Conservation (phyloP, 2,113 vertebrate species). For the Heterotilapia buettikoferi region DNA sequence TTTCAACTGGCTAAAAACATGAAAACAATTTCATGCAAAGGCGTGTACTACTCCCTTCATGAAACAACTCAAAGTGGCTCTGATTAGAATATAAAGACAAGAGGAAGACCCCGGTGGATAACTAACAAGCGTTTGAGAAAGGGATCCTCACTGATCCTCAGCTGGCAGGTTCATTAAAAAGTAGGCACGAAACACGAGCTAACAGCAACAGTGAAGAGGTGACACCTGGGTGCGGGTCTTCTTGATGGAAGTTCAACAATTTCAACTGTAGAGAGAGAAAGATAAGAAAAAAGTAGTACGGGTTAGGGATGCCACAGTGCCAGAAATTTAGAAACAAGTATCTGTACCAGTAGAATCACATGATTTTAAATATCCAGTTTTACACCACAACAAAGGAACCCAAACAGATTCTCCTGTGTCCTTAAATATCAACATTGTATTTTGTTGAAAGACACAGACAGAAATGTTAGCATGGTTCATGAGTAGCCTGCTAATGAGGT, state of each 20-base stretch:
- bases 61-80: neutral
- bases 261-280: neutral
- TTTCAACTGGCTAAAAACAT: neutral
- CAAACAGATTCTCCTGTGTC: neutral
- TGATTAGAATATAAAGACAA: neutral
- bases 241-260: neutral
- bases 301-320: fast-evolving
- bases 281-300: neutral
- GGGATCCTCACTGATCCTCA: neutral
- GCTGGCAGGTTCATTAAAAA: neutral
- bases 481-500: neutral
- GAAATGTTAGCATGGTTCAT: neutral
- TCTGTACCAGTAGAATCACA: neutral
- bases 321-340: neutral
- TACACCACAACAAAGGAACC: neutral
- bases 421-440: neutral
- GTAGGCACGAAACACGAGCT: fast-evolving
- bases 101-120: neutral
- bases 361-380: neutral
- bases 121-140: neutral
- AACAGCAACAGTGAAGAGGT: neutral
- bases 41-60: neutral
- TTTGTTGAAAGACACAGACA: neutral
- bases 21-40: neutral
- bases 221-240: neutral